These are phyloP conservation scores for Acanthurus lineatus DNA, from an alignment of 2,797 vertebrate species.

Conservation along the genomic window DNA sequence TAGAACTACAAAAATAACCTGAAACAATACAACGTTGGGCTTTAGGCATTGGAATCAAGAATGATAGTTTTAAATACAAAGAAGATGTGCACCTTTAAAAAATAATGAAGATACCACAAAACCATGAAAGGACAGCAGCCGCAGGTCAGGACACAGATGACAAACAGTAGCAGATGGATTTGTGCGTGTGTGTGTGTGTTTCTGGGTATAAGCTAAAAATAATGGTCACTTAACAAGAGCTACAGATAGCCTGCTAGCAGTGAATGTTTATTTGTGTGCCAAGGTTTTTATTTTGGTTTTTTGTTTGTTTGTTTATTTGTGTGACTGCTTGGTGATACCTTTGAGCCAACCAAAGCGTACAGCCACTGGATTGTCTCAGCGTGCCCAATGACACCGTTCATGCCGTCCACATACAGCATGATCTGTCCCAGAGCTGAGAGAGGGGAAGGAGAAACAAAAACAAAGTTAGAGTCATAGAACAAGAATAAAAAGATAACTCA, in stretches of 20 bases:
- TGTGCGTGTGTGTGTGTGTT: slow-evolving; percentile 23
- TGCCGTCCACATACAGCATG: slow-evolving; percentile 97
- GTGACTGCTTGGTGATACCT: slow-evolving; percentile 83
- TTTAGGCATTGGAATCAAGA: slow-evolving; percentile 6
- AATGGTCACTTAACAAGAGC: slow-evolving; percentile 36
- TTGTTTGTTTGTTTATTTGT: not conserved
- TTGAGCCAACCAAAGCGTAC: slow-evolving; percentile 94
- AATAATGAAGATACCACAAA: slow-evolving; percentile 30
- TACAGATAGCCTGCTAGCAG: slow-evolving; percentile 13
- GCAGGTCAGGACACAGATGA: slow-evolving; percentile 25
- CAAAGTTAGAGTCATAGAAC: slow-evolving; percentile 72
- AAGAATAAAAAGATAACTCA: slow-evolving; percentile 20
- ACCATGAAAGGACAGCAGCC: slow-evolving; percentile 37
- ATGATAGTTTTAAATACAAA: not conserved
- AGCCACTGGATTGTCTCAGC: slow-evolving; percentile 95
- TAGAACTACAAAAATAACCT: not conserved
- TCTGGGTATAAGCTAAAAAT: slow-evolving; percentile 51
- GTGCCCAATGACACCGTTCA: slow-evolving; percentile 96
- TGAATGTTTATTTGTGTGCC: not conserved
- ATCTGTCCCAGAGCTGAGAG: slow-evolving; percentile 94
- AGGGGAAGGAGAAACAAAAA: slow-evolving; percentile 8
- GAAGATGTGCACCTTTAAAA: slow-evolving; percentile 7
- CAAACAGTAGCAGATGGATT: slow-evolving; percentile 48
- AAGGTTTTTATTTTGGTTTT: not conserved
- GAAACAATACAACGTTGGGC: not conserved